Evolutionary conservation across 2,113 vertebrate genomes (phyloP).

Genomic region (human (Homo sapiens)): GRCh38 chr3:83852001-83852500

Average conservation of each 20-base stretch:
- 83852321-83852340: neutral
- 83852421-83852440: neutral
- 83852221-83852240: neutral
- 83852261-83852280: neutral
- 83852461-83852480: neutral
- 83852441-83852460: neutral
- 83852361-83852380: neutral
- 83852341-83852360: neutral
- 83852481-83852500: neutral
- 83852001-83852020: neutral
- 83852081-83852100: neutral
- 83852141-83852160: neutral
- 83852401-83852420: neutral
- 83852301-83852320: neutral
- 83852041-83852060: neutral
- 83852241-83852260: neutral
- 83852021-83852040: neutral
- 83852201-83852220: neutral
- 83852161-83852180: neutral
- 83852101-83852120: neutral
- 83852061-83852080: neutral
- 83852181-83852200: neutral
- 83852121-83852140: neutral
- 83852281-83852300: neutral
- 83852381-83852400: neutral